phyloP scores from a whole-genome alignment of 37 sponge, comb jelly and placozoan species.

The Bolinopsis microptera region DNA sequence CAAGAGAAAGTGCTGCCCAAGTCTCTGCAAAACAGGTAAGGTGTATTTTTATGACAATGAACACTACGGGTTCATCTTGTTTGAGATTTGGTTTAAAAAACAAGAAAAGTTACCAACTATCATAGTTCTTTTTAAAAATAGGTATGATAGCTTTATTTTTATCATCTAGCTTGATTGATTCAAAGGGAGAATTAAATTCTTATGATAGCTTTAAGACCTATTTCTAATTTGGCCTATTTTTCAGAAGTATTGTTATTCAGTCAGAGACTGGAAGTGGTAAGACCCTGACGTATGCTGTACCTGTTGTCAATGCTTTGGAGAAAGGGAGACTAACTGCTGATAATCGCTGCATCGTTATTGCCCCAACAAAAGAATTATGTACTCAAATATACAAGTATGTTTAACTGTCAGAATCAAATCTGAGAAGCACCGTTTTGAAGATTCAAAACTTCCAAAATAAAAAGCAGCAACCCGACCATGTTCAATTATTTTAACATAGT shows the following conservation, averaged over 20 bases:
- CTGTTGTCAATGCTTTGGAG: background rate
- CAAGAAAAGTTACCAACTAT: too few species aligned
- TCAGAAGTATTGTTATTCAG: constrained; percentile 41
- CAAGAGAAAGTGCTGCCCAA: background rate
- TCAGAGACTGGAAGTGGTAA: constrained; percentile 60
- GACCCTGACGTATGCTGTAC: constrained; percentile 16
- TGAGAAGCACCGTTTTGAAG: too few species aligned
- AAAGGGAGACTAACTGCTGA: background rate
- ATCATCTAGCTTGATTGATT: background rate
- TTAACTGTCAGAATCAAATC: too few species aligned
- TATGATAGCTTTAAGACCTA: too few species aligned
- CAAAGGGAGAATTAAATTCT: too few species aligned
- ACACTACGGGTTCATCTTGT: too few species aligned
- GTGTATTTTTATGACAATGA: background rate
- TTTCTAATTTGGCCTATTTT: background rate
- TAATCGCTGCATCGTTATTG: constrained; percentile 9
- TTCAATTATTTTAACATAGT: too few species aligned
- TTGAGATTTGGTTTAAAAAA: too few species aligned
- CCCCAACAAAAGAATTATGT: constrained; percentile 34
- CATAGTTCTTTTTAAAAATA: too few species aligned
- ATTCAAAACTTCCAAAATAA: too few species aligned
- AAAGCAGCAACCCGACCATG: too few species aligned
- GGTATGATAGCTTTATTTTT: background rate
- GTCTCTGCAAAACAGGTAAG: background rate
- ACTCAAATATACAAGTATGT: constrained; percentile 1